These are phyloP conservation scores for Sebastes ruberrimus DNA, from an alignment of 2,797 vertebrate genomes.

Conservation along the genomic window DNA sequence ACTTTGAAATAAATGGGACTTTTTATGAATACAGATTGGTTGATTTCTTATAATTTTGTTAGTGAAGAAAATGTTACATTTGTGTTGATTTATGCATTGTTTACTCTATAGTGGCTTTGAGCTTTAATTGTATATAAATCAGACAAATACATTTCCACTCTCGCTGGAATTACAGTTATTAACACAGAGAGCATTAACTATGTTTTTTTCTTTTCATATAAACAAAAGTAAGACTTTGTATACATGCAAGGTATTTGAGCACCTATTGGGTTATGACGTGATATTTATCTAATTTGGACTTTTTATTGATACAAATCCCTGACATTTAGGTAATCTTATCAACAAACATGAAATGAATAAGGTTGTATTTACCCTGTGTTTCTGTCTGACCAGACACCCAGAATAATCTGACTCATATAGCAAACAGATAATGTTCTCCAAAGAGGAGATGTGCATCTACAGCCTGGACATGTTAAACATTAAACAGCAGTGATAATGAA, in stretches of 20 bases:
- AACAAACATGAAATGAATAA: background rate
- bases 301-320: background rate
- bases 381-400: background rate
- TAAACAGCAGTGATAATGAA: slow-evolving; percentile 18
- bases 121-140: slow-evolving; percentile 36
- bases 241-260: background rate
- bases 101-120: slow-evolving; percentile 12
- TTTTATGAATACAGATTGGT: slow-evolving; percentile 63
- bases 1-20: slow-evolving; percentile 76
- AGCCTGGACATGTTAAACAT: slow-evolving; percentile 10
- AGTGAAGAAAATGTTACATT: background rate
- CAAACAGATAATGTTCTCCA: background rate
- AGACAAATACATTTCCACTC: slow-evolving; percentile 34
- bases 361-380: background rate
- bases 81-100: slow-evolving; percentile 4
- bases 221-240: background rate
- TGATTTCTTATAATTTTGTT: slow-evolving; percentile 40
- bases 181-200: slow-evolving; percentile 41
- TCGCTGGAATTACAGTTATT: slow-evolving; percentile 37
- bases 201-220: background rate
- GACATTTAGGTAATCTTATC: background rate
- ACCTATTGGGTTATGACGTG: background rate
- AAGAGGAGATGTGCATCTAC: slow-evolving; percentile 1
- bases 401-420: background rate
- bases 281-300: background rate